These are phyloP conservation scores for Mustela nigripes DNA, from an alignment of 2,113 vertebrate species.

Conservation along the genomic window DNA sequence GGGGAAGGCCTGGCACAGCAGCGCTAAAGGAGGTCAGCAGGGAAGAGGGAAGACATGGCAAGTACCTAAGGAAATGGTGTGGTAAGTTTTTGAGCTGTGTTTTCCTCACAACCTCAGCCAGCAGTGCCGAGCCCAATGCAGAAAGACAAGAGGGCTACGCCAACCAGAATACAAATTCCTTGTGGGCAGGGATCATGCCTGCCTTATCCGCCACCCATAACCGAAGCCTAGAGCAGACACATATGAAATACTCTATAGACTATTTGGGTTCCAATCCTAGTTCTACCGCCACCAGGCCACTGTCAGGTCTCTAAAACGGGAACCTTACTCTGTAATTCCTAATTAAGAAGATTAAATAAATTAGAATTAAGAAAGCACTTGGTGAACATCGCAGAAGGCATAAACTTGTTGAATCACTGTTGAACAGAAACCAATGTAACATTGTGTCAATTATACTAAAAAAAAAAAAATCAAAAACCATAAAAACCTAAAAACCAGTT, in stretches of 20 bases:
- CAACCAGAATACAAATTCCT: not conserved
- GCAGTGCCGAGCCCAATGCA: not conserved
- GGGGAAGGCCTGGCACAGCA: not conserved
- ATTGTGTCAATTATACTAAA: not conserved
- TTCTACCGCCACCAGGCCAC: too few relatives aligned
- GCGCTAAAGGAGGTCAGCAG: accelerated
- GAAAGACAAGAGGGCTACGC: not conserved
- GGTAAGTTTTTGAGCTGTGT: not conserved
- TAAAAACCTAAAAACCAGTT: not conserved
- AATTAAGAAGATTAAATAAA: not conserved
- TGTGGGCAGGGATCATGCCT: not conserved
- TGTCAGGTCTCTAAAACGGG: not conserved
- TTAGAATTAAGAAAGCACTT: not conserved
- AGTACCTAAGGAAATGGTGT: not conserved
- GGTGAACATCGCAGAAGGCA: not conserved
- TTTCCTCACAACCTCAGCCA: not conserved
- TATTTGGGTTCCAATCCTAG: not conserved
- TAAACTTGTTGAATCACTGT: not conserved
- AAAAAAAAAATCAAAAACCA: not conserved
- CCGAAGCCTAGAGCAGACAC: not conserved
- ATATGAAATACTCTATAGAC: not conserved
- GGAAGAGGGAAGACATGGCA: not conserved
- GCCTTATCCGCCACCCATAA: not conserved
- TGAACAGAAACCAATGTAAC: not conserved
- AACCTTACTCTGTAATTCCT: not conserved